Conservation (phyloP, 2,888 invertebrate genomes). For the Pyrochroa serraticornis region DNA sequence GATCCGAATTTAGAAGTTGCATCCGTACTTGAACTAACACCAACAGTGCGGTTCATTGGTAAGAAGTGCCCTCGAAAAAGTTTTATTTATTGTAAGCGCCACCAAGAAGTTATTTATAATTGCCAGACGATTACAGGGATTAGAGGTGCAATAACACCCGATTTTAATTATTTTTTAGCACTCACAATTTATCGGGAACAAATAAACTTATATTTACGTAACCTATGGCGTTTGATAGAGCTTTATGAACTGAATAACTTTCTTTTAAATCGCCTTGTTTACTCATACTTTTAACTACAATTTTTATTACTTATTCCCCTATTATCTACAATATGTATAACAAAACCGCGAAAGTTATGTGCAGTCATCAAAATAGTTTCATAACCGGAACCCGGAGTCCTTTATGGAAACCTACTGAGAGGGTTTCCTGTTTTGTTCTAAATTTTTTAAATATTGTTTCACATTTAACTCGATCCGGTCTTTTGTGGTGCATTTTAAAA, state of each 20-base stretch:
- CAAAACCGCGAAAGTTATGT: neutral
- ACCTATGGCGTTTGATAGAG: conserved; percentile 21
- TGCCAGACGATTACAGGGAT: neutral
- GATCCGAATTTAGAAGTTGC: neutral
- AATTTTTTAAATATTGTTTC: conserved; percentile 4
- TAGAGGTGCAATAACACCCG: neutral
- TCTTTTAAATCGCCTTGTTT: conserved; percentile 4
- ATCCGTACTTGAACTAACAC: too few species aligned
- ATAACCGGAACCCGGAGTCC: neutral
- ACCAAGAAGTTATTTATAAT: neutral
- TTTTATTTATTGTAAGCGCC: neutral
- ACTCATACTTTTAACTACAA: neutral
- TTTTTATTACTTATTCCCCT: neutral
- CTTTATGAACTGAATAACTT: conserved; percentile 1
- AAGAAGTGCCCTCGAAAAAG: too few species aligned
- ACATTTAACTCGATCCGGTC: conserved; percentile 13
- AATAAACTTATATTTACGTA: conserved; percentile 20
- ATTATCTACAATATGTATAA: neutral
- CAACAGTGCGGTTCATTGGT: too few species aligned
- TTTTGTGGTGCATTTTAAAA: conserved; percentile 37
- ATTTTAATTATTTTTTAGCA: neutral
- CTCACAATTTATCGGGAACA: conserved; percentile 1
- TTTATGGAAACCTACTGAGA: conserved; percentile 13
- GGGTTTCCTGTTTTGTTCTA: conserved; percentile 4
- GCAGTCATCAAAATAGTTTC: neutral